Conservation (phyloP, 2,888 invertebrate genomes). For the Seira ritae region DNA sequence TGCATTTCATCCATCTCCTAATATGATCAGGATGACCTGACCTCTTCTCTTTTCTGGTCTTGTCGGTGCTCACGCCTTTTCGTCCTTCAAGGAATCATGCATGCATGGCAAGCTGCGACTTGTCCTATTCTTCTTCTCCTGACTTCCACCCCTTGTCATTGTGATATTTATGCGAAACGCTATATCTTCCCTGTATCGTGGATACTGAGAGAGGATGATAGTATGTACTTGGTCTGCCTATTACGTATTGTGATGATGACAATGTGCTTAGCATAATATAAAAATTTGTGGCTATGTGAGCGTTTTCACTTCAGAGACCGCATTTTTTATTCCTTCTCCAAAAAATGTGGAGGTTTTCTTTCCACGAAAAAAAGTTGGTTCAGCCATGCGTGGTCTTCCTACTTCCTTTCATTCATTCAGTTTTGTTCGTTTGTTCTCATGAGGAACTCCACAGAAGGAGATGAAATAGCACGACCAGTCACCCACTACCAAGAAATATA, state of each 20-base stretch:
- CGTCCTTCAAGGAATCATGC: too few relatives aligned
- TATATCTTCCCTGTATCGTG: conserved; percentile 5
- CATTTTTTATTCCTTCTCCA: background rate
- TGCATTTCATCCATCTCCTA: too few relatives aligned
- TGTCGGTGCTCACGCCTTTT: too few relatives aligned
- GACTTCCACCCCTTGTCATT: conserved; percentile 34
- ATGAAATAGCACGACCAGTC: too few relatives aligned
- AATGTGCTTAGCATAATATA: conserved; percentile 55
- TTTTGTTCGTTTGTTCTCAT: too few relatives aligned
- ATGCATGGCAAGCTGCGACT: background rate
- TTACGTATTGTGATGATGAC: conserved; percentile 43
- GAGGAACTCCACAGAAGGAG: too few relatives aligned
- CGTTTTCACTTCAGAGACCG: background rate
- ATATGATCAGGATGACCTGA: too few relatives aligned
- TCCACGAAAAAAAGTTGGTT: too few relatives aligned
- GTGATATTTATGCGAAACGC: conserved; percentile 39
- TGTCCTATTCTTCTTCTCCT: conserved; percentile 34
- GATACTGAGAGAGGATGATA: background rate
- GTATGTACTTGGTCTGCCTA: conserved; percentile 13
- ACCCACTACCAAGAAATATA: too few relatives aligned
- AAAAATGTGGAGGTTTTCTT: background rate
- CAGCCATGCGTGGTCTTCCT: too few relatives aligned
- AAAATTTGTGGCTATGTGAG: conserved; percentile 34
- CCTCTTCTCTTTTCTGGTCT: too few relatives aligned
- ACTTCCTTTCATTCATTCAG: too few relatives aligned